Evolutionary conservation across 2,113 vertebrate genomes (phyloP), one percentile per base, ranked within the genome.

Genomic region (Tychaedon coryphoeus): DNA sequence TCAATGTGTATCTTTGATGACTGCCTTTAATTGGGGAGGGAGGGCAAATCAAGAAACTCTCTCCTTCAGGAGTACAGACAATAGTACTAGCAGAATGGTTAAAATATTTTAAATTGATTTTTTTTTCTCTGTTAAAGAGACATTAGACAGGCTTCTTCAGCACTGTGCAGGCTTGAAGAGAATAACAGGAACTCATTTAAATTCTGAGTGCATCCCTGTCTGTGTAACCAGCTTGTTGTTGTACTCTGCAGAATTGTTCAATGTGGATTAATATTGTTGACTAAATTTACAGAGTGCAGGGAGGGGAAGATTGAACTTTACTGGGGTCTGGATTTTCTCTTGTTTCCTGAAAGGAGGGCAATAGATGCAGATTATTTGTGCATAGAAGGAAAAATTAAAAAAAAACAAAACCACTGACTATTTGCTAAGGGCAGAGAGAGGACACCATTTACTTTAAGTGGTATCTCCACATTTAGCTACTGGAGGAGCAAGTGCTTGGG

Each of bases 251-350:
- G 92, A 96, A 96, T 96, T 95, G 96, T 88, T 97, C 86, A 1
- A 43, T 86, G 92, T 94, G 97, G 95, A 95, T 97, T 97, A 96
- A 95, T 97, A 96, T 88, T 94, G 90, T 94, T 96, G 91, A 95
- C 96, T 95, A 79, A 85, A 92, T 95, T 93, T 96, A 86, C 73
- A 53, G 86, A 93, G 54, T 69, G 22, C n/a, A 4, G 76, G 76
- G 77, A 86, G 62, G 54, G 38, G 48, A 88, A 96, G 90, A 92
- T 8, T 77, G 86, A 97, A 95, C 96, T 93, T 95, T 85, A 42
- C 84, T 43, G 57, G 86, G 93, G 85, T 95, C 90, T 72, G 90
- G 84, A 77, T 92, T 91, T 95, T 77, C 82, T 80, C 76, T 76
- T 77, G 65, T 94, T 95, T 82, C 86, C 85, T 82, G 85, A 85